A percentile compares a stretch with the other conserved stretches of the same genome.
These are phyloP conservation scores for Zygaena filipendulae DNA, from an alignment of 2,888 invertebrate genomes.

Conservation along the genomic window DNA sequence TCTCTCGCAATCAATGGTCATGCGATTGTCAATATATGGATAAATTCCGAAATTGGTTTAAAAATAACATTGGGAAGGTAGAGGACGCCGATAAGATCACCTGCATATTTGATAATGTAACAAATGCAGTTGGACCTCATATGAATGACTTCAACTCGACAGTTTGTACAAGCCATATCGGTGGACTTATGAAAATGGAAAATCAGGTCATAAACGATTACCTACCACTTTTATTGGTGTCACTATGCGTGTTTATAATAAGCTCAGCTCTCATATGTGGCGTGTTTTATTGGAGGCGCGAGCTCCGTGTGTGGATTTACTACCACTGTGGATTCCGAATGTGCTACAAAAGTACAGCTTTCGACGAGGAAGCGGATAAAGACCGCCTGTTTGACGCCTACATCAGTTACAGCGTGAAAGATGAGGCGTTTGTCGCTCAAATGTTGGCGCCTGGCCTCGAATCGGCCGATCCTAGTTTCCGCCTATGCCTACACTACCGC, in stretches of 20 bases:
- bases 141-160: slow-evolving; percentile 83
- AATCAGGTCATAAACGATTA: slow-evolving; percentile 85
- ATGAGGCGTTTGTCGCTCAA: slow-evolving; percentile 91
- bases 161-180: slow-evolving; percentile 78
- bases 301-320: slow-evolving; percentile 87
- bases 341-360: slow-evolving; percentile 85
- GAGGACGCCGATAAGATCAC: slow-evolving; percentile 80
- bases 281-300: slow-evolving; percentile 83
- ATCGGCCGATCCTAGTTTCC: slow-evolving; percentile 81
- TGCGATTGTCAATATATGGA: slow-evolving; percentile 89
- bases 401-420: slow-evolving; percentile 93
- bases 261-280: slow-evolving; percentile 82
- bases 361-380: slow-evolving; percentile 84
- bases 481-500: slow-evolving; percentile 90
- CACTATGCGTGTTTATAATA: slow-evolving; percentile 80
- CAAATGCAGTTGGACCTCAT: slow-evolving; percentile 75
- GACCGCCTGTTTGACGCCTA: slow-evolving; percentile 95
- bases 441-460: slow-evolving; percentile 90
- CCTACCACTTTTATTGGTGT: slow-evolving; percentile 80
- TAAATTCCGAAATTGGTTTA: slow-evolving; percentile 83
- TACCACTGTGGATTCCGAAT: slow-evolving; percentile 86
- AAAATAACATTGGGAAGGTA: slow-evolving; percentile 82
- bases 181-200: slow-evolving; percentile 78
- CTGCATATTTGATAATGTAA: slow-evolving; percentile 80
- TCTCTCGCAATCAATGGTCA: slow-evolving; percentile 89